Base-by-base conservation (phyloP, 2,888 invertebrate genomes). In the Cremastinae sp. region DNA sequence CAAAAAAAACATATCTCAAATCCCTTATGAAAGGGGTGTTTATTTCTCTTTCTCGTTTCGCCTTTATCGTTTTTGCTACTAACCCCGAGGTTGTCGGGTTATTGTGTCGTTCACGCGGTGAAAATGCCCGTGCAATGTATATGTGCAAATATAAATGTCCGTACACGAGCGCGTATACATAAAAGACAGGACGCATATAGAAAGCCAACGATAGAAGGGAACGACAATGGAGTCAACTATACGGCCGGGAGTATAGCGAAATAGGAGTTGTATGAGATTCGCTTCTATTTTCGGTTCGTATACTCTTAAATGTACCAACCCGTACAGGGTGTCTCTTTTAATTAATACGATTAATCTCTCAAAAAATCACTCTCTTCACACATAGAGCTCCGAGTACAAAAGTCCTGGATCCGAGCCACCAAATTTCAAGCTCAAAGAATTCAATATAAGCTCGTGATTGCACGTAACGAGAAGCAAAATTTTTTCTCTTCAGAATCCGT, bases 171-270 rank as follows among this genome's bases (percentile, higher is more conserved):
- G 4, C 10, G 12, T 10, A 37, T 37, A 56, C 39, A 35, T 14
- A 39, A 12, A 47, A 47, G 20, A 9, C 22, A 14, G 39, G 47
- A 41, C 35, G 51, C 39, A 41, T 20, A 49, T 12, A 47, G 59
- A 69, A 64, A 28, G 51, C 14, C 51, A 76, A 73, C 59, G 73
- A 73, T 73, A 65, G 53, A 28, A 75, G 20, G 22, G 14, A 28
- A 51, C 69, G 64, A 70, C 69, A 74, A 69, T 74, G 62, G 69
- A 61, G 47, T 20, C 69, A 56, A 61, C 65, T 61, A 41, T 61
- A 62, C 51, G 55, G 56, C 16, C 35, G n/a, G 5, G 61, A 66
- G 75, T 61, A n/a, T n/a, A 76, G 73, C 59, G 64, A 69, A 69
- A 76, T 73, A 70, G 69, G 28, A 59, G 53, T 41, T 58, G 69